phyloP scores from a whole-genome alignment of 2,797 vertebrate genomes.

The Pseudochaenichthys georgianus region DNA sequence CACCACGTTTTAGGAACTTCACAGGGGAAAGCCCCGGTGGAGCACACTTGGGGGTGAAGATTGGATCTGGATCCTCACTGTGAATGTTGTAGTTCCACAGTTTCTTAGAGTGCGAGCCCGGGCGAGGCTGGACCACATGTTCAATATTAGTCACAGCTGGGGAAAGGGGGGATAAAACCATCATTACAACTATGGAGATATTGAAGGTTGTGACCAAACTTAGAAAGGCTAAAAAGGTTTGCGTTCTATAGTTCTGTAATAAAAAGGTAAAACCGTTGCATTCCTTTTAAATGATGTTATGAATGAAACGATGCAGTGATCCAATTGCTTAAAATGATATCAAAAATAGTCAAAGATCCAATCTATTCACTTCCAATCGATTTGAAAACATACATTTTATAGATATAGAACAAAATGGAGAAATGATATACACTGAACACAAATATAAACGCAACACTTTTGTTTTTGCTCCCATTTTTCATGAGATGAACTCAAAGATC shows the following conservation, averaged over 20 bases:
- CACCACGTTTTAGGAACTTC: conserved; percentile 14
- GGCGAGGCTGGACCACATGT: conserved; percentile 76
- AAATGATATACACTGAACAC: neutral
- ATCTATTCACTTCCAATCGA: neutral
- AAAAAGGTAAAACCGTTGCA: neutral
- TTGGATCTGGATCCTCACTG: conserved; percentile 88
- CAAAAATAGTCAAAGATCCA: neutral
- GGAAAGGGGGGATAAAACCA: conserved; percentile 23
- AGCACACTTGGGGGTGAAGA: conserved; percentile 82
- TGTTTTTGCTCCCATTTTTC: too few relatives aligned
- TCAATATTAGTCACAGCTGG: conserved; percentile 87
- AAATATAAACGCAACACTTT: too few relatives aligned
- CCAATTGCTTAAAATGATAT: neutral
- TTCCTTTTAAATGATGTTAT: neutral
- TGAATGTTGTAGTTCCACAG: conserved; percentile 88
- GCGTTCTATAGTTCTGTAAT: neutral
- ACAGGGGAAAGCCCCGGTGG: rapidly evolving
- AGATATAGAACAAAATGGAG: neutral
- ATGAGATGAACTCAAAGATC: too few relatives aligned
- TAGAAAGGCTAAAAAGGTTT: neutral
- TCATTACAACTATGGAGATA: conserved; percentile 20
- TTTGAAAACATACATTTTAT: neutral
- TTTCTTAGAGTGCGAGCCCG: conserved; percentile 68
- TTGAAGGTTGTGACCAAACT: neutral
- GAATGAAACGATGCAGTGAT: neutral